Evolutionary conservation across 2,888 invertebrate genomes (phyloP).

Genomic region (Megamerina dolium): DNA sequence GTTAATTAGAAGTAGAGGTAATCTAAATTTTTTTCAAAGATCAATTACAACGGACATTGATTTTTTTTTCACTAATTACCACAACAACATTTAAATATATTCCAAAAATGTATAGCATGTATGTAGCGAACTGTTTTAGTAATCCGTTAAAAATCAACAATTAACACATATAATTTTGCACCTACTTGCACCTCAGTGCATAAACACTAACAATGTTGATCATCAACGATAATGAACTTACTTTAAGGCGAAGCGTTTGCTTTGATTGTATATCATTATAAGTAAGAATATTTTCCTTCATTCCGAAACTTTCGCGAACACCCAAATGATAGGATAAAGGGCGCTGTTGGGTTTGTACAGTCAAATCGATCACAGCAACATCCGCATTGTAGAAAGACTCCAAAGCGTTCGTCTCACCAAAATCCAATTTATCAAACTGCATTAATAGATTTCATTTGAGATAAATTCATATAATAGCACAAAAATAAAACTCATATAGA

Average conservation of each 20-base stretch:
- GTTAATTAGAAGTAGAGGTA: too few relatives aligned
- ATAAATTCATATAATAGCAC: constrained; percentile 2
- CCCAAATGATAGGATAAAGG: constrained; percentile 94
- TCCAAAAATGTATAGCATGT: too few relatives aligned
- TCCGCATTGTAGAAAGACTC: constrained; percentile 98
- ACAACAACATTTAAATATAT: too few relatives aligned
- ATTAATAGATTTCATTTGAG: constrained; percentile 6
- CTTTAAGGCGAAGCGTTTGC: constrained; percentile 81
- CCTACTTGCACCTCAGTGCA: background rate
- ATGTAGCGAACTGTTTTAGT: too few relatives aligned
- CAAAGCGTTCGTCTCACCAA: constrained; percentile 90
- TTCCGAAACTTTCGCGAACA: constrained; percentile 93
- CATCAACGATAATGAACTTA: constrained; percentile 46
- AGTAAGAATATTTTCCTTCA: constrained; percentile 88
- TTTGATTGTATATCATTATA: constrained; percentile 87
- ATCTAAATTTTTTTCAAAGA: too few relatives aligned
- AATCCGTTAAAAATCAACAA: too few relatives aligned
- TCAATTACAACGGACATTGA: too few relatives aligned
- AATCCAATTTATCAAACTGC: constrained; percentile 94
- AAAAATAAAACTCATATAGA: constrained; percentile 1
- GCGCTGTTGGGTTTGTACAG: constrained; percentile 85
- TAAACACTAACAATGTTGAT: constrained; percentile 4
- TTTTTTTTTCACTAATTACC: too few relatives aligned
- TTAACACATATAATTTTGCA: background rate
- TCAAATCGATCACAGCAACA: constrained; percentile 92